These are phyloP conservation scores for Nannobrachium achirus DNA, from an alignment of 2,113 vertebrate species.

Conservation along the genomic window DNA sequence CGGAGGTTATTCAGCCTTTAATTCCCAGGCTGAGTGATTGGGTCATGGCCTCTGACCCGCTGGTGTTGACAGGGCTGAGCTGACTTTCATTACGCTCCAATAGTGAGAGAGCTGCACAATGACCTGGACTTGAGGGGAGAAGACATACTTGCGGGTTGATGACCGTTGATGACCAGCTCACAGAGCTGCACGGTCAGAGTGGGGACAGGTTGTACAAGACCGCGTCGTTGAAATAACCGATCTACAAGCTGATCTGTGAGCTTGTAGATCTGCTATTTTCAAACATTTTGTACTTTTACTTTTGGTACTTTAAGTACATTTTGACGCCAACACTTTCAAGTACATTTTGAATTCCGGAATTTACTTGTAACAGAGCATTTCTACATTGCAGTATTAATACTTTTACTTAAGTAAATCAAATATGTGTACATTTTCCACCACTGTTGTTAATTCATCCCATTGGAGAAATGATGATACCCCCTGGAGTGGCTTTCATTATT, in stretches of 20 bases:
- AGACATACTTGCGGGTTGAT: neutral
- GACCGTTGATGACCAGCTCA: neutral
- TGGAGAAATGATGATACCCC: neutral
- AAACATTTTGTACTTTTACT: no score
- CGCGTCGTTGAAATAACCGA: no score
- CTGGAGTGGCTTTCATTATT: neutral
- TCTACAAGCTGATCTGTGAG: no score
- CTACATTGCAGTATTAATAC: no score
- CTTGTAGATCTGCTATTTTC: no score
- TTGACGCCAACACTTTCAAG: no score
- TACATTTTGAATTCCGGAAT: no score
- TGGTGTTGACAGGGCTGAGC: constrained; percentile 8
- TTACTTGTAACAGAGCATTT: no score
- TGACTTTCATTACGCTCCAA: constrained; percentile 40
- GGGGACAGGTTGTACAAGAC: neutral
- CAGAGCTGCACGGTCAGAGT: neutral
- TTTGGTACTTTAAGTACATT: no score
- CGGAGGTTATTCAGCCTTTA: constrained; percentile 33
- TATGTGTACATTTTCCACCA: no score
- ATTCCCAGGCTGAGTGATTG: constrained; percentile 44
- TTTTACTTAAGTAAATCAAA: no score
- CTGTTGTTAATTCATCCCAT: constrained; percentile 7
- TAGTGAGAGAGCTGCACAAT: constrained; percentile 19
- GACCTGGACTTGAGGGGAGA: constrained; percentile 1
- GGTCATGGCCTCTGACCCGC: constrained; percentile 40